Percentiles rank a stretch among this genome's conserved stretches.
phyloP scores from a whole-genome alignment of 2,113 vertebrate species.

The Chloroceryle aenea region DNA sequence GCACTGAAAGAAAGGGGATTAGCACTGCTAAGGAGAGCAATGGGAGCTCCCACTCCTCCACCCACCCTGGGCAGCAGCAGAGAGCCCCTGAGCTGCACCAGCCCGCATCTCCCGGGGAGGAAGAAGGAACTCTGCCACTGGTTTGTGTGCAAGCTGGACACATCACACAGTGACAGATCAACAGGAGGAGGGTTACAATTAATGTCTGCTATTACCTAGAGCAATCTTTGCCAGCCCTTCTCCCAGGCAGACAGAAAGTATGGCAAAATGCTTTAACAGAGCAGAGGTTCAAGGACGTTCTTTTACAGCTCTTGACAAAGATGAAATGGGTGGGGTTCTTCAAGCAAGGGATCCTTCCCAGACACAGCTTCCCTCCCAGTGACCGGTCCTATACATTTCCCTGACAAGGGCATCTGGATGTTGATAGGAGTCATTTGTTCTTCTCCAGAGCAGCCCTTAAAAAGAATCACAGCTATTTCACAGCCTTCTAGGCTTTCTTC shows the following conservation, averaged over 20 bases:
- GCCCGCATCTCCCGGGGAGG: not conserved
- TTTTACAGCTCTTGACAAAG: not conserved
- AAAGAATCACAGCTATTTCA: not conserved
- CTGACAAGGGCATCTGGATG: accelerated
- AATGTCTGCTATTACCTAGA: not conserved
- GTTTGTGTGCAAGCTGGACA: not conserved
- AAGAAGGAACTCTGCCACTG: not conserved
- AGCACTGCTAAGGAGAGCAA: not conserved
- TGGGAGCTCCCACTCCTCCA: not conserved
- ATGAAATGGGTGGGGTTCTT: not conserved
- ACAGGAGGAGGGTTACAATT: not conserved
- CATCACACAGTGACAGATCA: accelerated
- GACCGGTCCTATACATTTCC: not conserved
- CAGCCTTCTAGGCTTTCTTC: not conserved
- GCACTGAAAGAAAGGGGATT: not conserved
- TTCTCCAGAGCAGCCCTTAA: not conserved
- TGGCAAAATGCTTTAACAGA: not conserved
- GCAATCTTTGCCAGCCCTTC: not conserved
- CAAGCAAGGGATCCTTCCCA: not conserved
- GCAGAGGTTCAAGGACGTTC: not conserved
- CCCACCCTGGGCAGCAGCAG: accelerated
- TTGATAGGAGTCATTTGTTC: not conserved
- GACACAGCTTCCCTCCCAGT: not conserved
- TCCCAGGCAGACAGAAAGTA: not conserved
- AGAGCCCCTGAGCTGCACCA: accelerated